Conservation (phyloP, 2,113 vertebrate genomes). For the Antechinus flavipes region DNA sequence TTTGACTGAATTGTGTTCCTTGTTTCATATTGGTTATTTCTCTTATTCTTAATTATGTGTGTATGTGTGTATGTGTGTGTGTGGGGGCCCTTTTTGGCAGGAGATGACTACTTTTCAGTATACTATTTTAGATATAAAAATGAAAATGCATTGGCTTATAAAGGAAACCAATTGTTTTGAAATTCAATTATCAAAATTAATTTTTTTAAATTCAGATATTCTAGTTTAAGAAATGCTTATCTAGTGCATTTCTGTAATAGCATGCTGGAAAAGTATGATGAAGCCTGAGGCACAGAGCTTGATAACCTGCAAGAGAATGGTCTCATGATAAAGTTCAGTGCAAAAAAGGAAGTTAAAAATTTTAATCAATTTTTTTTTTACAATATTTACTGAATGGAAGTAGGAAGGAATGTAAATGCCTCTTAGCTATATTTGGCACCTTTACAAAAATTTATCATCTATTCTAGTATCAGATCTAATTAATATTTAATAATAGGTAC, state of each 20-base stretch:
- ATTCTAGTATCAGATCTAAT: background rate
- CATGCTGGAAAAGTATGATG: background rate
- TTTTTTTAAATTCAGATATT: background rate
- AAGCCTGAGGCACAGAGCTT: background rate
- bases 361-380: background rate
- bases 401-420: background rate
- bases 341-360: background rate
- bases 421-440: background rate
- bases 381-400: background rate
- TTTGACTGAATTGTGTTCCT: background rate
- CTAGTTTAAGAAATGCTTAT: background rate
- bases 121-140: background rate
- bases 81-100: background rate
- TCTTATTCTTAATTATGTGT: background rate
- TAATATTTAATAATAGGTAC: background rate
- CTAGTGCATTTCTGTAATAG: background rate
- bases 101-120: background rate
- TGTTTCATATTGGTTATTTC: background rate
- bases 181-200: background rate
- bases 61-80: background rate
- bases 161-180: background rate
- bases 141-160: background rate
- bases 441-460: background rate
- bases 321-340: background rate
- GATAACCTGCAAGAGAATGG: background rate